phyloP scores from a whole-genome alignment of 2,888 invertebrate species.

The Lobophora halterata region DNA sequence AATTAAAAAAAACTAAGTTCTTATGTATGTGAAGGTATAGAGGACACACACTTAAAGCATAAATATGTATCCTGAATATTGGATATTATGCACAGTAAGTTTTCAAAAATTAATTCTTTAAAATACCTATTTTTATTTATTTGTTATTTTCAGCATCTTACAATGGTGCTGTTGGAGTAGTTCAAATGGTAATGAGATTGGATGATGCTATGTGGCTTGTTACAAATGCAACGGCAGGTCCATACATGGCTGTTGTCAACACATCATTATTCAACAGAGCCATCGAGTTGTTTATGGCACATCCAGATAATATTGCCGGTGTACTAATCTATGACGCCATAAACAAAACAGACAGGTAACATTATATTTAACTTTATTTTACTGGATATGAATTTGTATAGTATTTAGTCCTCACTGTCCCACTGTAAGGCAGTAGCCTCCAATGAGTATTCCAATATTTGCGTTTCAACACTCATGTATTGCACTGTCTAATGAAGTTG shows the following conservation, averaged over 20 bases:
- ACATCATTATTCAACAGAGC: conserved; percentile 81
- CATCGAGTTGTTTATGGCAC: conserved; percentile 74
- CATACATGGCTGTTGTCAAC: conserved; percentile 89
- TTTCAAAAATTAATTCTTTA: background rate
- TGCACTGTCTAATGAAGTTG: too few relatives aligned
- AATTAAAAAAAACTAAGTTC: too few relatives aligned
- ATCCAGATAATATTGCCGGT: conserved; percentile 82
- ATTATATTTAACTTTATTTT: too few relatives aligned
- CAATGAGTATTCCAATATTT: too few relatives aligned
- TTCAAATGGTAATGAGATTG: conserved; percentile 88
- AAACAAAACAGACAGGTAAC: conserved; percentile 53
- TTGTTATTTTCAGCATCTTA: conserved; percentile 78
- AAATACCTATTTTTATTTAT: conserved; percentile 1
- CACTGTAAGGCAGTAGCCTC: too few relatives aligned
- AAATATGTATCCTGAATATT: too few relatives aligned
- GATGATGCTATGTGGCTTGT: conserved; percentile 88
- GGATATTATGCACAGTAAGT: too few relatives aligned
- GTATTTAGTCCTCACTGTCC: too few relatives aligned
- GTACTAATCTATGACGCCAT: conserved; percentile 81
- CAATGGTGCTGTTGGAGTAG: conserved; percentile 91
- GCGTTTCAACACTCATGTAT: too few relatives aligned
- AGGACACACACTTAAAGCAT: too few relatives aligned
- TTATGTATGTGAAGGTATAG: too few relatives aligned
- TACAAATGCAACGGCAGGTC: conserved; percentile 85
- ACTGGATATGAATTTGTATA: too few relatives aligned